These are phyloP conservation scores for Sepiola atlantica DNA, from an alignment of 2,888 invertebrate species.

Conservation along the genomic window DNA sequence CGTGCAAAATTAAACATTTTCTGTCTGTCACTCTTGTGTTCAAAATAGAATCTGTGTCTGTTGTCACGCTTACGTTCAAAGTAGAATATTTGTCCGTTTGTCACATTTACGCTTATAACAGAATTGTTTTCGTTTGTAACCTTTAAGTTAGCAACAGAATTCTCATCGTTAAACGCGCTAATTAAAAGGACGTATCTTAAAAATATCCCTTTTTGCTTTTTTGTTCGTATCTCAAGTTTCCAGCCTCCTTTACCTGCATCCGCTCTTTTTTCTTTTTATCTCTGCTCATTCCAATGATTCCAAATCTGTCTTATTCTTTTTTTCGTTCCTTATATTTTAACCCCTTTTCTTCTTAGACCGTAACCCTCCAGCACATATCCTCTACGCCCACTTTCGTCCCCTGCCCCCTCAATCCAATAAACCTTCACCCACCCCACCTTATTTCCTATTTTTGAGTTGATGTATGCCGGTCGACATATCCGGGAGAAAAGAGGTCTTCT, in stretches of 20 bases:
- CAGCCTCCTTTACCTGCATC: neutral
- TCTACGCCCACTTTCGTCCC: neutral
- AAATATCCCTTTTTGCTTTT: neutral
- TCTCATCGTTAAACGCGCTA: too few species aligned
- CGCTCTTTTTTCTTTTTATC: too few species aligned
- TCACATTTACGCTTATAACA: too few species aligned
- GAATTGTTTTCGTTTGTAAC: too few species aligned
- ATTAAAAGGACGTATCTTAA: too few species aligned
- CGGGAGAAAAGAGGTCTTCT: neutral
- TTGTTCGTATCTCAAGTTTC: neutral
- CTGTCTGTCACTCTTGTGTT: too few species aligned
- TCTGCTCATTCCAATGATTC: neutral
- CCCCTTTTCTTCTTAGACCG: neutral
- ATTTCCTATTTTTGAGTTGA: constrained; percentile 6
- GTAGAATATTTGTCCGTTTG: too few species aligned
- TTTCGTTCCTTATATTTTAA: neutral
- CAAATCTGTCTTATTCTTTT: neutral
- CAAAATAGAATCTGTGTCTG: too few species aligned
- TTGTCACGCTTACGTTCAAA: too few species aligned
- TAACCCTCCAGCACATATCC: neutral
- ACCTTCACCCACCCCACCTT: neutral
- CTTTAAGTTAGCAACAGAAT: too few species aligned
- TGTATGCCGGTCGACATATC: neutral
- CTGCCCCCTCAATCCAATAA: neutral
- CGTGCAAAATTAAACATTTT: too few species aligned